phyloP scores from a whole-genome alignment of 2,113 vertebrate genomes.

The Dromaius novaehollandiae region DNA sequence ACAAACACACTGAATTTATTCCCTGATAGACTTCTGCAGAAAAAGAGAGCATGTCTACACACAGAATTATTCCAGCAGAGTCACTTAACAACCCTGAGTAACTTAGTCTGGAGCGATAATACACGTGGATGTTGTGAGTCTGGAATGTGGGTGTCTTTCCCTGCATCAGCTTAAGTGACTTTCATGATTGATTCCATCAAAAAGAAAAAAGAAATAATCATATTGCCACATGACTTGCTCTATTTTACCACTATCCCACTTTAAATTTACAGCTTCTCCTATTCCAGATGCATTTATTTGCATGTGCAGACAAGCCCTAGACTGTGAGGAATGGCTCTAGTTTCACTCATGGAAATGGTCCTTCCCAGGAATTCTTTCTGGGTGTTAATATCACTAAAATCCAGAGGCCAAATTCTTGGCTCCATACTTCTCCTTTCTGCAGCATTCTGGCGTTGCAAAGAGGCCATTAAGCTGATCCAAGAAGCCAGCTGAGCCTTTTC shows the following conservation, averaged over 20 bases:
- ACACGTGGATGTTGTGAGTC: background rate
- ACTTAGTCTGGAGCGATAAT: background rate
- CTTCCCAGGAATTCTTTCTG: conserved; percentile 62
- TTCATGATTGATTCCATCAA: background rate
- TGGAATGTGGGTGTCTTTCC: background rate
- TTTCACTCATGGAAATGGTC: conserved; percentile 16
- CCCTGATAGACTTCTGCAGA: background rate
- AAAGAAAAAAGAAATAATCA: background rate
- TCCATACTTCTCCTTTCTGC: background rate
- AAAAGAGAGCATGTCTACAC: background rate
- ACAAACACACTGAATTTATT: background rate
- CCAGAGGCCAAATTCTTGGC: conserved; percentile 54
- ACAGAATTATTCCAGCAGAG: background rate
- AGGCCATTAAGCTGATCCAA: background rate
- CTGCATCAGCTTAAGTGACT: background rate
- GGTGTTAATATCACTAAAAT: conserved; percentile 60
- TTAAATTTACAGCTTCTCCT: background rate
- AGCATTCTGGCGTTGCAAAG: background rate
- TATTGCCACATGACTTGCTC: background rate
- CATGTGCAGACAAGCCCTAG: conserved; percentile 44
- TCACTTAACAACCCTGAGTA: background rate
- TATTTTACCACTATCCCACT: background rate
- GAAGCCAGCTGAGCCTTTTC: conserved; percentile 61
- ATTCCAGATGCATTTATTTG: background rate
- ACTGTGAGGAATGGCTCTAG: background rate